Evolutionary conservation across 2,797 vertebrate species (phyloP), one percentile per base, ranked within the genome.

Genomic region (Cynodonichthys magdalenae): DNA sequence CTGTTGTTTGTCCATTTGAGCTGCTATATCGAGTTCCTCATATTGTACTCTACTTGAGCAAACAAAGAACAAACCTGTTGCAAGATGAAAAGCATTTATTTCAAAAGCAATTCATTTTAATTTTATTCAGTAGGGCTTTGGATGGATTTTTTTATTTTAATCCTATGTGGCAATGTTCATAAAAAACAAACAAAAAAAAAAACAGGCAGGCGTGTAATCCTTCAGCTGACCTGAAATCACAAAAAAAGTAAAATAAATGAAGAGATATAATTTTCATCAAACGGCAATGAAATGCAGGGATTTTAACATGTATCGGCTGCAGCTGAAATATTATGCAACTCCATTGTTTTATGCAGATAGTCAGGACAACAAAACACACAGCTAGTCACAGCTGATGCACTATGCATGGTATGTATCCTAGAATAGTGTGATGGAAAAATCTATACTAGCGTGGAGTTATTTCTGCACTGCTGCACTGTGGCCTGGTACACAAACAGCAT

Each of bases 391-490:
- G 66, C 62, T 77, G 68, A 80, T 60, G 71, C 64, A 69, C 57
- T 63, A 48, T 66, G 62, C 77, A 80, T 58, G 74, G 70, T 36
- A 61, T 57, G 67, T 61, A 60, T 77, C 77, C 69, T 19, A 67
- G 89, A 91, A 91, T 86, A 90, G 85, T 71, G 67, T 52, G 66
- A 87, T 87, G 92, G 92, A 93, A 94, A 93, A 93, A 94, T 93
- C 92, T 85, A 92, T 93, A 92, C 69, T 70, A 77, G 80, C 84
- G 77, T 86, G 76, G 51, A 6, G 86, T 91, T 92, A 88, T 91
- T 87, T 91, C 83, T 63, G 71, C 79, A 62, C 80, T 53, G 74
- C 59, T 79, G 66, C 45, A 34, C 63, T 8, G 24, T 39, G 64
- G 66, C 64, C 62, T 70, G 62, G 52, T 79, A 79, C 74, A 78